Conservation (phyloP, 2,888 invertebrate species). For the Atrina japonica region DNA sequence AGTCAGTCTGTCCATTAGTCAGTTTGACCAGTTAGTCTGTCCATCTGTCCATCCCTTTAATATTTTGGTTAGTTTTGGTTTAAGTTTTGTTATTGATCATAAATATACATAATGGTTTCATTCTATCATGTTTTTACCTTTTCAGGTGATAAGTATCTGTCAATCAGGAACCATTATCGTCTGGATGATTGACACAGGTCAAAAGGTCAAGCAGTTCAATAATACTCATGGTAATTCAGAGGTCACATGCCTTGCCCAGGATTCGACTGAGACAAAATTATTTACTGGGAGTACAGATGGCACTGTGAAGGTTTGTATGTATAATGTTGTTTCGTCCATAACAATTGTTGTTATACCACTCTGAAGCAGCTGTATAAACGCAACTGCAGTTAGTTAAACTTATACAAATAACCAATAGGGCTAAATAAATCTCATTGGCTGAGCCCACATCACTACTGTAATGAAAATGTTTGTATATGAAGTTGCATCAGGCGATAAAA, state of each 20-base stretch:
- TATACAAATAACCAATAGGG: no score
- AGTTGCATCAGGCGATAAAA: no score
- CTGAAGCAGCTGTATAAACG: no score
- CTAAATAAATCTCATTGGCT: no score
- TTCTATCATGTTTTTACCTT: not conserved
- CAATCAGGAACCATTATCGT: constrained; percentile 78
- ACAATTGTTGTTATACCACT: no score
- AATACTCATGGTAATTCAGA: constrained; percentile 78
- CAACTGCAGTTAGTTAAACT: no score
- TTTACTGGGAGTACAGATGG: constrained; percentile 80
- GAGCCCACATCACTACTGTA: no score
- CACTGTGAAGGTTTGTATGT: constrained; percentile 77
- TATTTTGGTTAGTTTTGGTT: not conserved
- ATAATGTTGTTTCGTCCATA: not conserved
- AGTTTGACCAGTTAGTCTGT: no score
- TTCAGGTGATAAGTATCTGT: constrained; percentile 78
- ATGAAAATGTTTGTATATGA: no score
- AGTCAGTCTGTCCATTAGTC: no score
- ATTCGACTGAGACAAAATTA: constrained; percentile 75
- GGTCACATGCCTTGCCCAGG: constrained; percentile 78
- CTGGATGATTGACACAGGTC: constrained; percentile 81
- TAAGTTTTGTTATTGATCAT: not conserved
- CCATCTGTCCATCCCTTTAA: not conserved
- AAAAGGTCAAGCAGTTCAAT: constrained; percentile 79
- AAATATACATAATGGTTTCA: not conserved